Percentiles rank a stretch among this genome's conserved stretches.
Evolutionary conservation across 2,797 vertebrate species (phyloP).

Genomic region (Vireo griseus): DNA sequence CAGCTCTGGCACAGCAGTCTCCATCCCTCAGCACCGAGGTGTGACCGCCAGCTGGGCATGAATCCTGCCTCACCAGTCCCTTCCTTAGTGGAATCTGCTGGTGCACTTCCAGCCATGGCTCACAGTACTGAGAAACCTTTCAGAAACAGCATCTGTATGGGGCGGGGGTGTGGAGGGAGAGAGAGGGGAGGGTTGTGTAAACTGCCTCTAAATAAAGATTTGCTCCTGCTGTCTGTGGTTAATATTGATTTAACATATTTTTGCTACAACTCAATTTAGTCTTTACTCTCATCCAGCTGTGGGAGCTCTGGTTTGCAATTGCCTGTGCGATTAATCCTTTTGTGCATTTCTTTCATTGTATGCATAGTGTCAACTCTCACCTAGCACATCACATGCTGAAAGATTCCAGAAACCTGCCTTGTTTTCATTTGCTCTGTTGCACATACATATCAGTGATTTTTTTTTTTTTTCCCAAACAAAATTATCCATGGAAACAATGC

Average conservation of each 20-base stretch:
- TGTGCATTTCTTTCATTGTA: slow-evolving; percentile 6
- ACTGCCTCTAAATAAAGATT: slow-evolving; percentile 12
- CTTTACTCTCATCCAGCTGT: neutral
- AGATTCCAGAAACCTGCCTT: slow-evolving; percentile 26
- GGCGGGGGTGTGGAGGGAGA: neutral
- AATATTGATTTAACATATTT: slow-evolving; percentile 38
- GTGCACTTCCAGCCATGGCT: neutral
- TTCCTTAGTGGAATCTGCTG: neutral
- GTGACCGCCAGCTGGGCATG: neutral
- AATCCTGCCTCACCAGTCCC: neutral
- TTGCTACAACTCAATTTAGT: slow-evolving; percentile 23
- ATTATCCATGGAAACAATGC: neutral
- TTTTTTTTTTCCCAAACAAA: neutral
- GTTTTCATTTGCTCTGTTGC: neutral
- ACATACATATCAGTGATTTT: neutral
- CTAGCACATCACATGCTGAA: slow-evolving; percentile 10
- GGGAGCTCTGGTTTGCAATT: slow-evolving; percentile 6
- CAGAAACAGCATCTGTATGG: neutral
- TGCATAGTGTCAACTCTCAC: slow-evolving; percentile 2
- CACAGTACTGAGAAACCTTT: neutral
- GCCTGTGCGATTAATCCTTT: neutral
- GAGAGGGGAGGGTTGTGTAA: neutral
- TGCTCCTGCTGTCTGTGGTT: neutral
- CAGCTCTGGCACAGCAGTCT: neutral
- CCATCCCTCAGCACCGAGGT: rapidly evolving